Percentiles rank a stretch among this genome's conserved stretches.
Evolutionary conservation across 2,888 invertebrate species (phyloP).

Genomic region (Blastobasis adustella): DNA sequence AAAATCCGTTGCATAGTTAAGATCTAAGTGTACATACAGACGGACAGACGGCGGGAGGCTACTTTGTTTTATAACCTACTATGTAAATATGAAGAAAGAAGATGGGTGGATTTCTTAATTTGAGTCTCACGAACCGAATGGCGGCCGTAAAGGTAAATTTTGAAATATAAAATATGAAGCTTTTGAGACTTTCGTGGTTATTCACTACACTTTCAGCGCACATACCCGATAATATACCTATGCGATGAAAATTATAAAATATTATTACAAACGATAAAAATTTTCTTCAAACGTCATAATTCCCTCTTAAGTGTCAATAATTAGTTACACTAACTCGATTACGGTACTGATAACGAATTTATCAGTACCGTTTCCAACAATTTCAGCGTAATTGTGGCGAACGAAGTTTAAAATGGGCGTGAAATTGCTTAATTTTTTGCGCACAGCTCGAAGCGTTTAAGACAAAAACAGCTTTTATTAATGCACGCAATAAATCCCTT

Average conservation of each 20-base stretch:
- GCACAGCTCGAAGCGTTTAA: slow-evolving; percentile 1
- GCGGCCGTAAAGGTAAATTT: no score
- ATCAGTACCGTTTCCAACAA: slow-evolving; percentile 1
- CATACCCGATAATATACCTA: neutral
- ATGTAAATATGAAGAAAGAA: no score
- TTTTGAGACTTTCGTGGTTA: neutral
- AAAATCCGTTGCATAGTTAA: no score
- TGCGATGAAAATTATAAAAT: neutral
- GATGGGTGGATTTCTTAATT: no score
- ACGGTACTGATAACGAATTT: no score
- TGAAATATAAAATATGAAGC: neutral
- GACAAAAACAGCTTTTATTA: slow-evolving; percentile 2
- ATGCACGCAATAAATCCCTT: slow-evolving; percentile 6
- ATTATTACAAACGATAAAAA: slow-evolving; percentile 2
- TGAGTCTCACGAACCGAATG: no score
- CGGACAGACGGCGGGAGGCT: no score
- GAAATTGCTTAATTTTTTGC: slow-evolving; percentile 1
- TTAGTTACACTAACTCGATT: slow-evolving; percentile 25
- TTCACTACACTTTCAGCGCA: neutral
- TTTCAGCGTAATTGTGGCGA: neutral
- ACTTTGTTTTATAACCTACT: no score
- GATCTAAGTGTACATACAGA: no score
- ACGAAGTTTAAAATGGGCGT: neutral
- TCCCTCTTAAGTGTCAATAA: slow-evolving; percentile 26
- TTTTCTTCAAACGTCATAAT: slow-evolving; percentile 8